These are phyloP conservation scores for Beaufortia kweichowensis DNA, from an alignment of 2,113 vertebrate genomes.

Conservation along the genomic window DNA sequence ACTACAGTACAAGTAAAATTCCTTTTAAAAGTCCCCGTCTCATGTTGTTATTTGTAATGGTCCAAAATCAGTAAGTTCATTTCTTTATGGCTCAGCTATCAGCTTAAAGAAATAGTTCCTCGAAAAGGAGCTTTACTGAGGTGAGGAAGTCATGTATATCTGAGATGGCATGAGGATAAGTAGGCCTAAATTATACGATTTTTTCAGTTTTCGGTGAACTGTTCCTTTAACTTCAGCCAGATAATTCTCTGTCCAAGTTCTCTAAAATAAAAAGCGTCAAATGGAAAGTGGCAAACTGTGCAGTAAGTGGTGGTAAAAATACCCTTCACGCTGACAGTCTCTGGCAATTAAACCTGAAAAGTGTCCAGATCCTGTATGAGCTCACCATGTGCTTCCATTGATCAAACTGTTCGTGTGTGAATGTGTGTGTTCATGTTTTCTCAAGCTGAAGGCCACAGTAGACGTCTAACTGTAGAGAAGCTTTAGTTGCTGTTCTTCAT, in stretches of 20 bases:
- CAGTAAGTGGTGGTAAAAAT: not conserved
- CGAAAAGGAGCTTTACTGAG: too few relatives aligned
- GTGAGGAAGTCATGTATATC: too few relatives aligned
- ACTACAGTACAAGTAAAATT: too few relatives aligned
- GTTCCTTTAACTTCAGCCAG: not conserved
- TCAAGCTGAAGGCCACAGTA: not conserved
- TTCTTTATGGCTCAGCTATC: too few relatives aligned
- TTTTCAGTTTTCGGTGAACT: too few relatives aligned
- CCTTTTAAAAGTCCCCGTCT: too few relatives aligned
- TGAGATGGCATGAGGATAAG: too few relatives aligned
- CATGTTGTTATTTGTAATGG: too few relatives aligned
- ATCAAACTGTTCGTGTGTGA: not conserved
- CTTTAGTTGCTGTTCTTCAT: not conserved
- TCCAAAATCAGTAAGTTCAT: too few relatives aligned
- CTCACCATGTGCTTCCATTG: not conserved
- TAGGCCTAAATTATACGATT: too few relatives aligned
- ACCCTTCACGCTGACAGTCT: constrained; percentile 9
- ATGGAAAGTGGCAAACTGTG: not conserved
- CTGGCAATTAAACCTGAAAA: constrained; percentile 1
- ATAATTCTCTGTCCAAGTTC: not conserved
- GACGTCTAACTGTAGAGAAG: not conserved
- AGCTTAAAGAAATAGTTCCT: too few relatives aligned
- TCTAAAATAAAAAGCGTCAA: not conserved
- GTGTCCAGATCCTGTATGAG: constrained; percentile 17
- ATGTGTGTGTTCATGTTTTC: constrained; percentile 10